These are phyloP conservation scores for Myotis lucifugus DNA, from an alignment of 2,113 vertebrate species.

Conservation along the genomic window DNA sequence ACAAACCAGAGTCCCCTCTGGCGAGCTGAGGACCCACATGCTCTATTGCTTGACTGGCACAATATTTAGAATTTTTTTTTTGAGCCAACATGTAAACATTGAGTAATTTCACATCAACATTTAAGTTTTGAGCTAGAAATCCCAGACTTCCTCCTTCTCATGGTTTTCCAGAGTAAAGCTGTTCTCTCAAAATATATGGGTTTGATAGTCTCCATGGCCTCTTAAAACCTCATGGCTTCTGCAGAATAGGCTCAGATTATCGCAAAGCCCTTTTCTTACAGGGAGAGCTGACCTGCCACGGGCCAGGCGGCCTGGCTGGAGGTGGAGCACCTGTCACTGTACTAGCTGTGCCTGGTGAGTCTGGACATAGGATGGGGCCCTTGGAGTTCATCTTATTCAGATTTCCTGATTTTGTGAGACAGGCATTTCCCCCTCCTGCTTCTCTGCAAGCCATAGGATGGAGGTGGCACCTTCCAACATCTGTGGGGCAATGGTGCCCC, in stretches of 20 bases:
- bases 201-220: background rate
- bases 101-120: background rate
- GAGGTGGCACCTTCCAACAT: background rate
- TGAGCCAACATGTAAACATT: background rate
- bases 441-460: background rate
- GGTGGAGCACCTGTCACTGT: fast-evolving
- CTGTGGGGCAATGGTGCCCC: background rate
- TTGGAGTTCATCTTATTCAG: background rate
- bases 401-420: background rate
- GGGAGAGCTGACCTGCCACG: background rate
- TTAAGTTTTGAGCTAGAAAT: background rate
- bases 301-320: no score
- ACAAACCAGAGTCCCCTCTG: background rate
- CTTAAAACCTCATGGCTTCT: background rate
- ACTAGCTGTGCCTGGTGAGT: background rate
- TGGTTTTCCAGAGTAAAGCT: background rate
- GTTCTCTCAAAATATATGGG: background rate
- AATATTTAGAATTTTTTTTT: background rate
- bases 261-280: background rate
- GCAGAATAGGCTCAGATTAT: background rate
- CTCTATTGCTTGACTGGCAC: no score
- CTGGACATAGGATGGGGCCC: background rate
- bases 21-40: fast-evolving
- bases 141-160: background rate
- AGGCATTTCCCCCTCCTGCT: fast-evolving